Conservation (phyloP, 2,888 invertebrate genomes). For the Lasioglossum villosulum region DNA sequence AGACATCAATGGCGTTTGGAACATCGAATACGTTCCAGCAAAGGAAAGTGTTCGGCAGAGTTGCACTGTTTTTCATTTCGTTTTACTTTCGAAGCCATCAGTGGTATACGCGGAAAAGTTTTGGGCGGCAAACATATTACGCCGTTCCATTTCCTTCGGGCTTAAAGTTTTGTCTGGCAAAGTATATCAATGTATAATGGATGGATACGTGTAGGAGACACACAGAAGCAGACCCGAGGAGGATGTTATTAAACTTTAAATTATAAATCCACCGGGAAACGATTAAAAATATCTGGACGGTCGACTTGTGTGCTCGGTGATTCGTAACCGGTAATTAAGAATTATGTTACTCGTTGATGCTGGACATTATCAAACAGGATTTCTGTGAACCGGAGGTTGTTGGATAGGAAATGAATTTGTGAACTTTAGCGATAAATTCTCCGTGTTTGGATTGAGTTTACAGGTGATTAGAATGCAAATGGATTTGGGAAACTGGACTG, state of each 20-base stretch:
- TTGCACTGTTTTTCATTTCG: background rate
- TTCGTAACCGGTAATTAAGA: constrained; percentile 30
- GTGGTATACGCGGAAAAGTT: constrained; percentile 6
- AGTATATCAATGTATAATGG: constrained; percentile 10
- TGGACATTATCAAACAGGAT: constrained; percentile 46
- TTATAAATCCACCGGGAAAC: constrained; percentile 46
- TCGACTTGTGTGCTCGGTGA: background rate
- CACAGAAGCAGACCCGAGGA: constrained; percentile 19
- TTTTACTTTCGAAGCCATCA: constrained; percentile 11
- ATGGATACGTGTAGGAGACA: constrained; percentile 22
- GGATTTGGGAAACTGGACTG: constrained; percentile 37
- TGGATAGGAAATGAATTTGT: constrained; percentile 40
- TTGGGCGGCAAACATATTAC: constrained; percentile 5
- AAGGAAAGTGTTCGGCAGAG: background rate
- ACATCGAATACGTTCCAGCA: background rate
- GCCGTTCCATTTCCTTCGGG: constrained; percentile 1
- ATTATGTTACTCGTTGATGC: constrained; percentile 26
- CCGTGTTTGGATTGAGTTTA: constrained; percentile 29
- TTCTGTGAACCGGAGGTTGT: constrained; percentile 16
- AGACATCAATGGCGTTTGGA: background rate
- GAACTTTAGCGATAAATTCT: constrained; percentile 23
- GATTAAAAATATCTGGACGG: constrained; percentile 41
- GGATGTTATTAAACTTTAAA: constrained; percentile 55
- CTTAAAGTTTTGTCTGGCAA: background rate
- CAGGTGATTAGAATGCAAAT: constrained; percentile 43